A percentile compares a stretch with the other conserved stretches of the same genome.
phyloP scores from a whole-genome alignment of 2,797 vertebrate genomes.

The Gila robusta region DNA sequence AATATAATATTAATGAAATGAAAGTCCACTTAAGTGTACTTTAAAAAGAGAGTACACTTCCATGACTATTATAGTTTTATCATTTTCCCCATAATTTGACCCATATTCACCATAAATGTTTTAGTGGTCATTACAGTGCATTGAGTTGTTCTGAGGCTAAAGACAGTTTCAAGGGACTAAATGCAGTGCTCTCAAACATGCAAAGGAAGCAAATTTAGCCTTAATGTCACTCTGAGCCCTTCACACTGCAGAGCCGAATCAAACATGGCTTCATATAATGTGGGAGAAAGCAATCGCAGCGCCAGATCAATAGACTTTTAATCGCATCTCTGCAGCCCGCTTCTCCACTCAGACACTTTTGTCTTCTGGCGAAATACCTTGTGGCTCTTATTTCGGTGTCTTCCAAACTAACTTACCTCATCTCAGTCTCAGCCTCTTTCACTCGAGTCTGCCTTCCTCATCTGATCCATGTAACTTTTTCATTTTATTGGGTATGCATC shows the following conservation, averaged over 20 bases:
- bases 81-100: too few relatives aligned
- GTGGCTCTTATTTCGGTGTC: slow-evolving; percentile 67
- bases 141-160: not conserved
- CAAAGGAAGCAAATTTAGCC: slow-evolving; percentile 2
- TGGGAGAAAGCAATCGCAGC: slow-evolving; percentile 66
- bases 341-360: slow-evolving; percentile 66
- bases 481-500: slow-evolving; percentile 24
- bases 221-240: slow-evolving; percentile 40
- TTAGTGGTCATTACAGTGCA: not conserved
- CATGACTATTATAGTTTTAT: not conserved
- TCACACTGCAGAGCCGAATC: slow-evolving; percentile 69
- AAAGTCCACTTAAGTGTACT: not conserved
- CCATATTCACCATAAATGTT: not conserved
- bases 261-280: slow-evolving; percentile 77
- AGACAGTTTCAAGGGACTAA: not conserved
- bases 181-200: not conserved
- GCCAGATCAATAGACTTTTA: slow-evolving; percentile 77
- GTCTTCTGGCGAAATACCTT: slow-evolving; percentile 66
- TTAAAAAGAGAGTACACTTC: not conserved
- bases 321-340: slow-evolving; percentile 69
- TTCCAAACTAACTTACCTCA: slow-evolving; percentile 59
- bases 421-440: slow-evolving; percentile 21
- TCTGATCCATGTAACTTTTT: slow-evolving; percentile 47
- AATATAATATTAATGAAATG: not conserved
- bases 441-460: slow-evolving; percentile 25